These are phyloP conservation scores for Lithosia quadra DNA, from an alignment of 2,888 invertebrate species.

Conservation along the genomic window DNA sequence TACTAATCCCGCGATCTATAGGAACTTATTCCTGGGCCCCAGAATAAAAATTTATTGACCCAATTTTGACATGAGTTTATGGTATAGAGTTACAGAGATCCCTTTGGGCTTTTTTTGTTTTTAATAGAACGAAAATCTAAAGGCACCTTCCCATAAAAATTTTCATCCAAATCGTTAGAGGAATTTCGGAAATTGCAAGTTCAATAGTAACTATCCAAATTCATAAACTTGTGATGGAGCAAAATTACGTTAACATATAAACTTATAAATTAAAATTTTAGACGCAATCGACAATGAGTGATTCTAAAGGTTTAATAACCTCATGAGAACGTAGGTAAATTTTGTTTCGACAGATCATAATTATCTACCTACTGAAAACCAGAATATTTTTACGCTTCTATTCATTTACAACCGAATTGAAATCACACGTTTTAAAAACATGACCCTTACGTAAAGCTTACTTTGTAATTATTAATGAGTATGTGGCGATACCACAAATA, in stretches of 20 bases:
- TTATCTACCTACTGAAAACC: no score
- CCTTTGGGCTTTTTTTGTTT: not conserved
- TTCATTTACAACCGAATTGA: not conserved
- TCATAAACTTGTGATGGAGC: not conserved
- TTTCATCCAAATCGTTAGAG: no score
- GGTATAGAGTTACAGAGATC: not conserved
- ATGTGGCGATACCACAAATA: no score
- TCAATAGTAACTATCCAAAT: not conserved
- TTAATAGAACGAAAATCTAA: no score
- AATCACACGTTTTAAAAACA: not conserved
- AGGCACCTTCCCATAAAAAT: no score
- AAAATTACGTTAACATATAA: no score
- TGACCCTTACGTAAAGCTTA: not conserved
- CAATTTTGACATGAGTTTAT: no score
- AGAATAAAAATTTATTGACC: no score
- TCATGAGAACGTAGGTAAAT: not conserved
- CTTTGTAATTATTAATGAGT: no score
- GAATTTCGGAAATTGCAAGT: no score
- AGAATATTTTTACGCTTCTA: not conserved
- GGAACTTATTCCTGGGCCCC: not conserved
- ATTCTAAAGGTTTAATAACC: not conserved
- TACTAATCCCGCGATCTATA: not conserved
- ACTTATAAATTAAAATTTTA: not conserved
- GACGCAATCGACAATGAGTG: not conserved
- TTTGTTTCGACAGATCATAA: conserved; percentile 2